Percentiles rank a stretch among this genome's conserved stretches.
Conservation (phyloP, 2,113 vertebrate species). For the Ochotona princeps region DNA sequence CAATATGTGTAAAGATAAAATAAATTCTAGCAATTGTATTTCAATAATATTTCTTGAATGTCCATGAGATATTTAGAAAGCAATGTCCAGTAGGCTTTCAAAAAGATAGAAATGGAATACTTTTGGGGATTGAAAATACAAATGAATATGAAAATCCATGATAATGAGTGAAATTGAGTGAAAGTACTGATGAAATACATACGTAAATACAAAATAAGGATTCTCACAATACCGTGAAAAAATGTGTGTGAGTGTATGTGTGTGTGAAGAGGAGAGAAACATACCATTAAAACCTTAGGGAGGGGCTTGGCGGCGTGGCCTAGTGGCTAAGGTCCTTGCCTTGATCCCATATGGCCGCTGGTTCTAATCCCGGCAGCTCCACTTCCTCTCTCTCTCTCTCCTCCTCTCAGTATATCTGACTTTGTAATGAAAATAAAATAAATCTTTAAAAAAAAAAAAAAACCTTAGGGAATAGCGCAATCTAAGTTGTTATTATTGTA, state of each 20-base stretch:
- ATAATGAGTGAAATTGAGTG: not conserved
- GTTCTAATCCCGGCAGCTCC: no score
- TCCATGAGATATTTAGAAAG: not conserved
- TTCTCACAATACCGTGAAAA: no score
- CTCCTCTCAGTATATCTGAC: no score
- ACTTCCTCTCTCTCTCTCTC: no score
- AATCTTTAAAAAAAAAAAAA: no score
- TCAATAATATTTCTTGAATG: not conserved
- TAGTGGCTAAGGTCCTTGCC: no score
- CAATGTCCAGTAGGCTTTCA: not conserved
- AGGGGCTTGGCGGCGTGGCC: no score
- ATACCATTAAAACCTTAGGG: not conserved
- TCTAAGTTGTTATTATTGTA: not conserved
- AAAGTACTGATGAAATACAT: rapidly evolving
- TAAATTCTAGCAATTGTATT: not conserved
- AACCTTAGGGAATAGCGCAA: not conserved
- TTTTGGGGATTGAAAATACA: not conserved
- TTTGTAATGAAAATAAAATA: no score
- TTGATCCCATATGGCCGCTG: no score
- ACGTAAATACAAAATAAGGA: no score
- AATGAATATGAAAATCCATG: not conserved
- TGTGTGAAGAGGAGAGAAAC: not conserved
- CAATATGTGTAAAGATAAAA: not conserved
- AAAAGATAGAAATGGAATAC: not conserved
- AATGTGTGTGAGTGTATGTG: no score